phyloP scores from a whole-genome alignment of 2,888 invertebrate genomes.

The Formica aserva region DNA sequence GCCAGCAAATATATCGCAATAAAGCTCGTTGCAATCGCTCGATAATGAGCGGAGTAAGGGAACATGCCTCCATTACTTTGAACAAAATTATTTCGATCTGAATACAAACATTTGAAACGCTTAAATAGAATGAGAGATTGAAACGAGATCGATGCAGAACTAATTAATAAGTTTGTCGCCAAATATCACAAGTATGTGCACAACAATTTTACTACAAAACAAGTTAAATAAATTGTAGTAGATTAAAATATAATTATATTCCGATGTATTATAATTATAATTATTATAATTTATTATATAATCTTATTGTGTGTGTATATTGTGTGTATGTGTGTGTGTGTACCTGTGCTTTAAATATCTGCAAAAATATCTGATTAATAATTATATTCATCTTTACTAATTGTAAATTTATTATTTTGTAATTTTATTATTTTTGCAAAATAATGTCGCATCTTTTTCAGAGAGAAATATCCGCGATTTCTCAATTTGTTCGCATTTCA shows the following conservation, averaged over 20 bases:
- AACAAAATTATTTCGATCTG: slow-evolving; percentile 40
- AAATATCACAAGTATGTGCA: background rate
- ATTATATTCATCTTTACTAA: slow-evolving; percentile 1
- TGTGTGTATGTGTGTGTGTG: background rate
- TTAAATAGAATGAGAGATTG: background rate
- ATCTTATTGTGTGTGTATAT: background rate
- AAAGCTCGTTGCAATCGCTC: slow-evolving; percentile 11
- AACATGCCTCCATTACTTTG: slow-evolving; percentile 16
- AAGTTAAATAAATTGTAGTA: background rate
- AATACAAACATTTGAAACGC: slow-evolving; percentile 28
- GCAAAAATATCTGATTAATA: background rate
- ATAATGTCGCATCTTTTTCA: background rate
- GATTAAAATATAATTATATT: background rate
- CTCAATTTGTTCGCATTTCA: slow-evolving; percentile 6
- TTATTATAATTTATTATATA: background rate
- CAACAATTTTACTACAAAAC: background rate
- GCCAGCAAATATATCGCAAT: background rate
- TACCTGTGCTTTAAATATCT: background rate
- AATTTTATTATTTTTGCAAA: background rate
- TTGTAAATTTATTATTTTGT: background rate
- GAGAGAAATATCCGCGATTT: background rate
- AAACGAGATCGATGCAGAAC: slow-evolving; percentile 4
- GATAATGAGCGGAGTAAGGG: slow-evolving; percentile 10
- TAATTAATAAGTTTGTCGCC: slow-evolving; percentile 37
- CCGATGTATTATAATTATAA: background rate